Evolutionary conservation across 2,797 vertebrate genomes (phyloP), one percentile per base, ranked within the genome.

Genomic region (Labeo calbasu): DNA sequence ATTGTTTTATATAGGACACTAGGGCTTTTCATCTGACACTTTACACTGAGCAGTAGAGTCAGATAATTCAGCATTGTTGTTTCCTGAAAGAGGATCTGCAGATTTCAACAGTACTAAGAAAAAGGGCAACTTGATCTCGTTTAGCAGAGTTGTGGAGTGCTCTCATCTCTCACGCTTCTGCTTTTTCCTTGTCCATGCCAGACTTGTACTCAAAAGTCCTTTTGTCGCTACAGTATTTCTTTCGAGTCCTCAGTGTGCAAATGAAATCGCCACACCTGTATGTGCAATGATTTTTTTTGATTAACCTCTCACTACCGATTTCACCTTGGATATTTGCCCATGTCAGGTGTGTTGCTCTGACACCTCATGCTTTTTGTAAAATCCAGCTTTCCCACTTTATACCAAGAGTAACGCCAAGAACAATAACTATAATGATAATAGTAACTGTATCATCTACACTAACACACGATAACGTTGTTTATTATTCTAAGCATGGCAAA

Each of bases 41-140:
- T 61, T 73, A 43, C 69, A 48, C 73, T 19, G 55, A 83, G 75
- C 82, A 70, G 48, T 53, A 77, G 75, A 59, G 61, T 69, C 32
- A 43, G 57, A 82, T 82, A 77, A 69, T 68, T 84, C 82, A 90
- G 90, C 89, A 87, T 92, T 90, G 89, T 91, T 83, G 86, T 88
- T 86, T 80, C 87, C 86, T 51, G 90, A 88, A 92, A 90, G 86
- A 78, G 87, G 79, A 82, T 90, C 82, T 88, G 90, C 87, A 91
- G 69, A 79, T 83, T 71, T 84, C 57, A 85, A 46, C 46, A 72
- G 76, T 80, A 82, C 82, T 43, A 15, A 71, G 50, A 66, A 40
- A 53, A 50, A 86, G 61, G 46, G 46, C 65, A 81, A 80, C 73
- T 50, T 15, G 66, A 84, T 78, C 78, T 78, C 46, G 50, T 81